A percentile compares a stretch with the other conserved stretches of the same genome.
Conservation (phyloP, 1,140 invertebrate genomes). For the Anoplolepis gracilipes region DNA sequence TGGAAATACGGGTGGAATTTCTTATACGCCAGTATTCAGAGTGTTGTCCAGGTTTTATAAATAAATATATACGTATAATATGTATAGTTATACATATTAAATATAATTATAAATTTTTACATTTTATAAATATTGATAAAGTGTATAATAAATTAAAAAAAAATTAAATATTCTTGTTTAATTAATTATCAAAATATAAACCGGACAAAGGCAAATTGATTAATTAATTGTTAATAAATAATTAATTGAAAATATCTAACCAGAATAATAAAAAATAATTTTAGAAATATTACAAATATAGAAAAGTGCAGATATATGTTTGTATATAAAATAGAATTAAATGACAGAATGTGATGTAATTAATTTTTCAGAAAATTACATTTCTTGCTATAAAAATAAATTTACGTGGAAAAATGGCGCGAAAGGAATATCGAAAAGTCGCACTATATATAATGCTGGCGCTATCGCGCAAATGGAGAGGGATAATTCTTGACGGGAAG, state of each 20-base stretch:
- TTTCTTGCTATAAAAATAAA: not conserved
- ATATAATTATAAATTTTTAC: not conserved
- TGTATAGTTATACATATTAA: too few species aligned
- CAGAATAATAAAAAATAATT: too few species aligned
- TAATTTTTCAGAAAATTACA: not conserved
- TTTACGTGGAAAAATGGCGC: not conserved
- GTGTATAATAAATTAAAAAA: not conserved
- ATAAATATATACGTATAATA: not conserved
- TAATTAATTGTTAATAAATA: too few species aligned
- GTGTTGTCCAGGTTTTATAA: not conserved
- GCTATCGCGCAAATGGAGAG: conserved; percentile 1
- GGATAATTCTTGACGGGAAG: conserved; percentile 64
- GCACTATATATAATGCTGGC: conserved; percentile 1
- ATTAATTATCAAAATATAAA: too few species aligned
- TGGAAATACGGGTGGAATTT: conserved; percentile 61
- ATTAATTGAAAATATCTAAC: too few species aligned
- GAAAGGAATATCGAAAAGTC: not conserved
- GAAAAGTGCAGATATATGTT: not conserved
- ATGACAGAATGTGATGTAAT: not conserved
- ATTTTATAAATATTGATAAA: not conserved
- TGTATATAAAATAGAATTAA: too few species aligned
- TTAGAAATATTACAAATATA: not conserved
- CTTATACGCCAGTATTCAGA: not conserved
- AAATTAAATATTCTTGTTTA: not conserved
- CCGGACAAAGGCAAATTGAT: too few species aligned